phyloP scores from a whole-genome alignment of 2,797 vertebrate species.

The Alauda arvensis region DNA sequence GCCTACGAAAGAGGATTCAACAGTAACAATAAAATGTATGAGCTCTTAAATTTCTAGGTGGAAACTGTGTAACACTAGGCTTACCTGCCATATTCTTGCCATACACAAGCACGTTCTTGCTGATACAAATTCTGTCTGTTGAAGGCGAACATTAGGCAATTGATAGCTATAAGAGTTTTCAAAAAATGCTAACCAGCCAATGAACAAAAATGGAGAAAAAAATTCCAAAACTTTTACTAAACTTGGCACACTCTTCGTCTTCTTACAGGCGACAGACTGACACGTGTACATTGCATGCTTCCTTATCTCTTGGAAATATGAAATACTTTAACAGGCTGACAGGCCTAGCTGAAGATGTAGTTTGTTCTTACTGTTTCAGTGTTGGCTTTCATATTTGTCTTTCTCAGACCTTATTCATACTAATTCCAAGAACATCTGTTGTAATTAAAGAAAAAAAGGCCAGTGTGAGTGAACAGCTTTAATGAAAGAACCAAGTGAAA shows the following conservation, averaged over 20 bases:
- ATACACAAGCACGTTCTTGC: rapidly evolving
- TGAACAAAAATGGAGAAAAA: not conserved
- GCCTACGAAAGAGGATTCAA: not conserved
- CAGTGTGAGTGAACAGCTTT: not conserved
- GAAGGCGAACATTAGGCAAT: not conserved
- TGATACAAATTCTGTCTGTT: not conserved
- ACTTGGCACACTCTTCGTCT: not conserved
- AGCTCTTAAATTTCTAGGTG: not conserved
- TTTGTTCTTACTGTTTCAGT: not conserved
- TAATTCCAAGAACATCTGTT: not conserved
- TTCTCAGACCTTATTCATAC: not conserved
- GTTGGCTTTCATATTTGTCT: not conserved
- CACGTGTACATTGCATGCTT: rapidly evolving
- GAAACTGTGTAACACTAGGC: not conserved
- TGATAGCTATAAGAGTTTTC: not conserved
- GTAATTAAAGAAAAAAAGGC: not conserved
- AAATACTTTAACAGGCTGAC: not conserved
- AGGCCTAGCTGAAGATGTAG: not conserved
- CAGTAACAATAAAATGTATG: not conserved
- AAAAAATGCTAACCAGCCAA: not conserved
- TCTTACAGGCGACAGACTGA: not conserved
- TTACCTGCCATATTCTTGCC: not conserved
- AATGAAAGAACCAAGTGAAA: not conserved
- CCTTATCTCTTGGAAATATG: not conserved
- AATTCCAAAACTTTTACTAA: not conserved